These are phyloP conservation scores for Peromyscus nudipes DNA, from an alignment of 2,797 vertebrate genomes.

Conservation along the genomic window DNA sequence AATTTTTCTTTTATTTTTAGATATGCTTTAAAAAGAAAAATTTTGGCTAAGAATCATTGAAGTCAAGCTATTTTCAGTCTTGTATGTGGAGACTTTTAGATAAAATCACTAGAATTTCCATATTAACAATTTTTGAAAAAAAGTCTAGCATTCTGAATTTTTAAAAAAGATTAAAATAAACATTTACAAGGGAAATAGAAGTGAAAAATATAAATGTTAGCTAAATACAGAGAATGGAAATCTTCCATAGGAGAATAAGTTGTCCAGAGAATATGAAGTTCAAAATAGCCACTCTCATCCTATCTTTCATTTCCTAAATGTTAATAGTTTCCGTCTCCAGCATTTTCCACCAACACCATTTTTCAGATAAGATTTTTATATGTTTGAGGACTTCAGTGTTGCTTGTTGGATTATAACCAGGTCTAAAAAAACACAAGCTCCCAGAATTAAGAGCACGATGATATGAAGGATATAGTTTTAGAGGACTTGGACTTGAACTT, in stretches of 20 bases:
- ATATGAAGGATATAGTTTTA: not conserved
- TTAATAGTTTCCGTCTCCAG: slow-evolving; percentile 11
- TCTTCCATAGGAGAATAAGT: slow-evolving; percentile 23
- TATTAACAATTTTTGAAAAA: slow-evolving; percentile 50
- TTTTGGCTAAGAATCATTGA: slow-evolving; percentile 49
- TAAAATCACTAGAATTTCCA: slow-evolving; percentile 74
- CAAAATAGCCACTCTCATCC: slow-evolving; percentile 3
- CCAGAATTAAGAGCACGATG: not conserved
- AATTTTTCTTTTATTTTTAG: slow-evolving; percentile 76
- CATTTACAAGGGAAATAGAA: slow-evolving; percentile 49
- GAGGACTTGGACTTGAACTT: not conserved
- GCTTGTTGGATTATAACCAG: not conserved
- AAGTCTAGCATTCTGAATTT: slow-evolving; percentile 27
- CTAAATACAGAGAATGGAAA: not conserved
- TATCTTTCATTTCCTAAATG: slow-evolving; percentile 36
- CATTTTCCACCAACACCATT: not conserved
- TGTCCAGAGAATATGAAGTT: slow-evolving; percentile 43
- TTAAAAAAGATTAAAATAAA: slow-evolving; percentile 63
- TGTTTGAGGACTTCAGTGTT: not conserved
- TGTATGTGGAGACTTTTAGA: slow-evolving; percentile 32
- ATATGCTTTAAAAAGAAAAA: slow-evolving; percentile 76
- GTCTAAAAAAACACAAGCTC: not conserved
- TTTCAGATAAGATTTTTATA: slow-evolving; percentile 15
- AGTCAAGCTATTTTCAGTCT: slow-evolving; percentile 68
- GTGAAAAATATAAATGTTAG: slow-evolving; percentile 13